These are phyloP conservation scores for Meloidogyne hapla DNA, from an alignment of 1,140 invertebrate genomes.

Conservation along the genomic window DNA sequence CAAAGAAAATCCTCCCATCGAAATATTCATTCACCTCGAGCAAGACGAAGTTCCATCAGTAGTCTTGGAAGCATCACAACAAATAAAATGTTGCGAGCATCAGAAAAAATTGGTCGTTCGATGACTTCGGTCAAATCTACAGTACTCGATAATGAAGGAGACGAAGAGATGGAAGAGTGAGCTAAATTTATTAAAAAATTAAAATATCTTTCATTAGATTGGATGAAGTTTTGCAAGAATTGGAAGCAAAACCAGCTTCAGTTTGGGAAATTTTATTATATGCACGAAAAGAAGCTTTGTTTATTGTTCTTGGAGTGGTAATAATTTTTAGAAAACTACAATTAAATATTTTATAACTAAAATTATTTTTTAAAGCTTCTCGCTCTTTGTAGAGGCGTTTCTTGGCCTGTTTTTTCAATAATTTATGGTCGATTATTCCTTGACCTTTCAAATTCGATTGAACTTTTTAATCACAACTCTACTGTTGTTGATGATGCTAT, in stretches of 20 bases:
- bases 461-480: neutral
- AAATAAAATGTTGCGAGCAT: constrained; percentile 14
- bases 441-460: constrained; percentile 37
- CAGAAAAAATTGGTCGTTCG: constrained; percentile 27
- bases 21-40: neutral
- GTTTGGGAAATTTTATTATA: constrained; percentile 51
- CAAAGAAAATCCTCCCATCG: neutral
- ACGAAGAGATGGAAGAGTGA: constrained; percentile 38
- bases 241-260: constrained; percentile 45
- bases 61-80: neutral
- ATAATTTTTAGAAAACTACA: neutral
- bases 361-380: constrained; percentile 33
- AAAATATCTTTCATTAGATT: constrained; percentile 13
- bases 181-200: constrained; percentile 66
- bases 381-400: constrained; percentile 51
- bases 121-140: constrained; percentile 36
- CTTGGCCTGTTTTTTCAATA: constrained; percentile 60
- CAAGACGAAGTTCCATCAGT: neutral
- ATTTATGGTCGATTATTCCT: constrained; percentile 59
- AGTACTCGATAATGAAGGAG: neutral
- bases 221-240: constrained; percentile 51
- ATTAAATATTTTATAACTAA: neutral
- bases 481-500: neutral
- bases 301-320: constrained; percentile 30
- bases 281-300: constrained; percentile 40